Conservation (phyloP, 2,797 vertebrate genomes). For the Pangasius krempfi region DNA sequence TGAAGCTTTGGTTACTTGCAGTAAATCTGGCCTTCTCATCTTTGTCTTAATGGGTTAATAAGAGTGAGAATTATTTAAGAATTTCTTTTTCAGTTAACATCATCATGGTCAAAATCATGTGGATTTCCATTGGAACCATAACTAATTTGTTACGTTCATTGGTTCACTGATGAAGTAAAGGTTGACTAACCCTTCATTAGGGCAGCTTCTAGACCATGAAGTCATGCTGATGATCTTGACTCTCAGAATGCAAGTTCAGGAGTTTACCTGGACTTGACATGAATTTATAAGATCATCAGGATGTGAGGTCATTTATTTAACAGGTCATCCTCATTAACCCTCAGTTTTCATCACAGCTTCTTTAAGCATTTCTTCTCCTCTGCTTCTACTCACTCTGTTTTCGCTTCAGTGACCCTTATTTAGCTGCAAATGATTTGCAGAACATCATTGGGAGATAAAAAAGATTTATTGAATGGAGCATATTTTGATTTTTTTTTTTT, state of each 20-base stretch:
- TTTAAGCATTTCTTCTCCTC: conserved; percentile 55
- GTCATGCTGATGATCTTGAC: conserved; percentile 32
- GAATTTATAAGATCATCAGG: conserved; percentile 23
- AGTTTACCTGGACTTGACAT: conserved; percentile 20
- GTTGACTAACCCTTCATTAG: conserved; percentile 21
- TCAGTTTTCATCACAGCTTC: conserved; percentile 53
- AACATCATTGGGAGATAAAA: conserved; percentile 51
- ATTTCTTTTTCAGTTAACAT: background rate
- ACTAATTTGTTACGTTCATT: background rate
- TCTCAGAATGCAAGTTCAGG: conserved; percentile 36
- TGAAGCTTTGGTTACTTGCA: conserved; percentile 35
- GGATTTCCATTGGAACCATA: background rate
- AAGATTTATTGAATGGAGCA: conserved; percentile 48
- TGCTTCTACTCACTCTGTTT: conserved; percentile 47
- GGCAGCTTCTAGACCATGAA: conserved; percentile 16
- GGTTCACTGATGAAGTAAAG: conserved; percentile 15
- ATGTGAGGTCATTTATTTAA: conserved; percentile 30
- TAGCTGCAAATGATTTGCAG: conserved; percentile 55
- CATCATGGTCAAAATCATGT: background rate
- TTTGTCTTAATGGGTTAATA: background rate
- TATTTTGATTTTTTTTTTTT: conserved; percentile 56
- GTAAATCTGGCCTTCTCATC: conserved; percentile 38
- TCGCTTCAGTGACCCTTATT: conserved; percentile 50
- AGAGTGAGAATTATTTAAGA: background rate
- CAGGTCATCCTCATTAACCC: conserved; percentile 50